Evolutionary conservation across 2,797 vertebrate species (phyloP).

Genomic region (Rhinogobio ventralis): DNA sequence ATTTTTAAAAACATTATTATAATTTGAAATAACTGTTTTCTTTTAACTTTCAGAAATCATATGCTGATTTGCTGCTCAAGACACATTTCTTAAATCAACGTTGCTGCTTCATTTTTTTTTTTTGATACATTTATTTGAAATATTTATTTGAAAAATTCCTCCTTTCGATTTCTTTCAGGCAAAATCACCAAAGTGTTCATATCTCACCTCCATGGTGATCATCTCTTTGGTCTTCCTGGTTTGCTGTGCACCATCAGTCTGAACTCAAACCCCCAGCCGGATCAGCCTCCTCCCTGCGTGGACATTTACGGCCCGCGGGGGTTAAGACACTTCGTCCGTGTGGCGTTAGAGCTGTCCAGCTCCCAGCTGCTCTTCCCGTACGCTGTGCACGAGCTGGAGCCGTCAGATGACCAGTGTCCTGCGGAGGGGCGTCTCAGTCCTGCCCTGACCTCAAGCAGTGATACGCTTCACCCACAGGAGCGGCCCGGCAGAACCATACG

Average conservation of each 20-base stretch:
- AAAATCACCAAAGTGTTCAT: conserved; percentile 94
- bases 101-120: too few species aligned
- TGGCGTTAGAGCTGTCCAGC: conserved; percentile 85
- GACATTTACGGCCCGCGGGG: conserved; percentile 90
- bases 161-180: conserved; percentile 71
- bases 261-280: conserved; percentile 71
- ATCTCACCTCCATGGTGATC: conserved; percentile 93
- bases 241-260: conserved; percentile 92
- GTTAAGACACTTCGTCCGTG: conserved; percentile 81
- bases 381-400: conserved; percentile 88
- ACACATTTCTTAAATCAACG: too few species aligned
- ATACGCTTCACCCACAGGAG: conserved; percentile 76
- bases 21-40: too few species aligned
- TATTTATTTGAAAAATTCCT: too few species aligned
- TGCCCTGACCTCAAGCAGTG: conserved; percentile 55
- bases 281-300: conserved; percentile 69
- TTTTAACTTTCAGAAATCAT: too few species aligned
- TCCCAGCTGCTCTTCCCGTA: conserved; percentile 87
- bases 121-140: too few species aligned
- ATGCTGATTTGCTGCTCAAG: too few species aligned
- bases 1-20: too few species aligned
- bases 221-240: conserved; percentile 92
- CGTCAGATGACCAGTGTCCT: conserved; percentile 87
- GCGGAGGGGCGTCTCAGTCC: conserved; percentile 72
- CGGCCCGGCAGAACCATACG: conserved; percentile 75